phyloP scores from a whole-genome alignment of 2,113 vertebrate genomes.

The Suncus etruscus region DNA sequence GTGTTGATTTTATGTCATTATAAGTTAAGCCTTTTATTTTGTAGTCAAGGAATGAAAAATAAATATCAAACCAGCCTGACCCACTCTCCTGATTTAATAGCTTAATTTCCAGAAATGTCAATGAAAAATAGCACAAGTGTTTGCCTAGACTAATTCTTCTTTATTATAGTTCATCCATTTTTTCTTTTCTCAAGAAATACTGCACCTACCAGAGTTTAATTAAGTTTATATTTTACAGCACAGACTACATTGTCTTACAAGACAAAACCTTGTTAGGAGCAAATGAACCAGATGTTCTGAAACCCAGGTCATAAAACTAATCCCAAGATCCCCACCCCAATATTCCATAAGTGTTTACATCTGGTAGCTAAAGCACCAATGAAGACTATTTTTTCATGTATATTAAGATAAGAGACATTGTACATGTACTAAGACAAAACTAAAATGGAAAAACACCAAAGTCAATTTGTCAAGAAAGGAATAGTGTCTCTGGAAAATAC shows the following conservation, averaged over 20 bases:
- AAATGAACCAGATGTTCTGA: background rate
- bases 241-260: background rate
- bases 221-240: constrained; percentile 66
- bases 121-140: constrained; percentile 72
- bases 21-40: constrained; percentile 73
- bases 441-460: background rate
- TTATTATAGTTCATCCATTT: constrained; percentile 75
- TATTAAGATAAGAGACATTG: background rate
- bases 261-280: constrained; percentile 33
- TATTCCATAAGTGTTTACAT: background rate
- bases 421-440: background rate
- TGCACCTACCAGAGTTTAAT: constrained; percentile 45
- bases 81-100: constrained; percentile 67
- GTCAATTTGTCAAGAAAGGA: constrained; percentile 2
- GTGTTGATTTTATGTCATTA: constrained; percentile 76
- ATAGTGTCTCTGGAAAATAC: background rate
- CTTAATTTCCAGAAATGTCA: constrained; percentile 73
- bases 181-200: constrained; percentile 56
- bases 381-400: background rate
- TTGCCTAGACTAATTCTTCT: constrained; percentile 74
- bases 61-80: constrained; percentile 72
- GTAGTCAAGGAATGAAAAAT: constrained; percentile 70
- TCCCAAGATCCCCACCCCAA: background rate
- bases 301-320: background rate
- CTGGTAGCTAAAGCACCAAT: too few relatives aligned